phyloP scores from a whole-genome alignment of 2,888 invertebrate genomes.

The Mystacides longicornis region DNA sequence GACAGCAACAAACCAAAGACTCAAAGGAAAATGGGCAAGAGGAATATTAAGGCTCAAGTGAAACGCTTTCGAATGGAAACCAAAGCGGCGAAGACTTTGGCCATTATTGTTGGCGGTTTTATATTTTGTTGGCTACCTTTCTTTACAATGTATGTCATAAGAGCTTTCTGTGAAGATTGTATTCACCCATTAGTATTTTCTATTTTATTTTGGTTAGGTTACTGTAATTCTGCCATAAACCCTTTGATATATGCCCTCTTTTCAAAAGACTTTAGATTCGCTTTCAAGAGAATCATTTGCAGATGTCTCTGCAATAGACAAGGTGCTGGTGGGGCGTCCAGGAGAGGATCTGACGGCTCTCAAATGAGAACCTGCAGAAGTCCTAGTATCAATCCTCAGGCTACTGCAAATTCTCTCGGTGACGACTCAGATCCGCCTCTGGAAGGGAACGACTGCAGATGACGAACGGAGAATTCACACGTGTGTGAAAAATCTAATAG shows the following conservation, averaged over 20 bases:
- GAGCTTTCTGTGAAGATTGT: conserved; percentile 81
- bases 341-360: conserved; percentile 52
- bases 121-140: conserved; percentile 96
- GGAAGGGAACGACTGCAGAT: conserved; percentile 48
- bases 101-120: conserved; percentile 95
- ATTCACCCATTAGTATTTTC: conserved; percentile 82
- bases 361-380: conserved; percentile 46
- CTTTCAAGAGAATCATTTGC: conserved; percentile 88
- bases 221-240: conserved; percentile 94
- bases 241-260: conserved; percentile 92
- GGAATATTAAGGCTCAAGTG: conserved; percentile 86
- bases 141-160: conserved; percentile 87
- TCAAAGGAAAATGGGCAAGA: conserved; percentile 71
- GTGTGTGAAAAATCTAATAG: conserved; percentile 23
- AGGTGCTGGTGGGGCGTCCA: conserved; percentile 35
- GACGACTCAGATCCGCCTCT: conserved; percentile 50
- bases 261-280: conserved; percentile 90
- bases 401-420: conserved; percentile 45
- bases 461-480: conserved; percentile 35
- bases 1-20: conserved; percentile 45
- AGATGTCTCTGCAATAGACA: conserved; percentile 61
- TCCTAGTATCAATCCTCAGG: conserved; percentile 49
- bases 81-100: conserved; percentile 93
- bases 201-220: conserved; percentile 93
- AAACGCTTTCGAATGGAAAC: conserved; percentile 92